These are phyloP conservation scores for Tachina fera DNA, from an alignment of 2,888 invertebrate genomes.

Conservation along the genomic window DNA sequence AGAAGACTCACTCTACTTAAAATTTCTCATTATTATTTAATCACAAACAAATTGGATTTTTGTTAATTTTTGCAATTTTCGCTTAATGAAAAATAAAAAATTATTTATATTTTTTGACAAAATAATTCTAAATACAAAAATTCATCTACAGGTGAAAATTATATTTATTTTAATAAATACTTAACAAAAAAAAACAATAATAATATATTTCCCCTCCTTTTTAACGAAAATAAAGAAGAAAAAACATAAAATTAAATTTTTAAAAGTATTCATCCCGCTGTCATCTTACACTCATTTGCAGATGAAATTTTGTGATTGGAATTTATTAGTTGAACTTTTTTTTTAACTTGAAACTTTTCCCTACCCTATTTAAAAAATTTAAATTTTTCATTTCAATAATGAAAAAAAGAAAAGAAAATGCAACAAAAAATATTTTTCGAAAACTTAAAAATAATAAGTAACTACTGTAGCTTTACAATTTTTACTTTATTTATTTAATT, in stretches of 20 bases:
- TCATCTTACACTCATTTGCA: slow-evolving; percentile 60
- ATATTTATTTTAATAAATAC: slow-evolving; percentile 59
- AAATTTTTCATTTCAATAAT: slow-evolving; percentile 19
- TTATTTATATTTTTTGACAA: neutral
- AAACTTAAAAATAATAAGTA: slow-evolving; percentile 54
- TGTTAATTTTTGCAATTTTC: slow-evolving; percentile 82
- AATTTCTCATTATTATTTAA: slow-evolving; percentile 17
- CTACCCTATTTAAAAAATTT: slow-evolving; percentile 17
- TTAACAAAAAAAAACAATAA: slow-evolving; percentile 8
- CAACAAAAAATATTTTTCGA: slow-evolving; percentile 60
- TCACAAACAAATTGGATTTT: slow-evolving; percentile 81
- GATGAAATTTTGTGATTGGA: slow-evolving; percentile 73
- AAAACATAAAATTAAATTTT: neutral
- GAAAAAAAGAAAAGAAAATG: slow-evolving; percentile 50
- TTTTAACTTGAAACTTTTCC: slow-evolving; percentile 25
- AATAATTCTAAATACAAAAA: slow-evolving; percentile 70
- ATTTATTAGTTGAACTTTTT: slow-evolving; percentile 35
- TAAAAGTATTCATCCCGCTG: neutral
- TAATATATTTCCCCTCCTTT: slow-evolving; percentile 16
- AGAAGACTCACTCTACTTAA: slow-evolving; percentile 49
- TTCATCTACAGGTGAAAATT: slow-evolving; percentile 72
- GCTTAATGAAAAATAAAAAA: slow-evolving; percentile 71
- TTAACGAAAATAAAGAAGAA: neutral
- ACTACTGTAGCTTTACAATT: slow-evolving; percentile 83
- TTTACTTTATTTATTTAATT: slow-evolving; percentile 54